Evolutionary conservation across 2,113 vertebrate species (phyloP).

Genomic region (Megaptera novaeangliae): DNA sequence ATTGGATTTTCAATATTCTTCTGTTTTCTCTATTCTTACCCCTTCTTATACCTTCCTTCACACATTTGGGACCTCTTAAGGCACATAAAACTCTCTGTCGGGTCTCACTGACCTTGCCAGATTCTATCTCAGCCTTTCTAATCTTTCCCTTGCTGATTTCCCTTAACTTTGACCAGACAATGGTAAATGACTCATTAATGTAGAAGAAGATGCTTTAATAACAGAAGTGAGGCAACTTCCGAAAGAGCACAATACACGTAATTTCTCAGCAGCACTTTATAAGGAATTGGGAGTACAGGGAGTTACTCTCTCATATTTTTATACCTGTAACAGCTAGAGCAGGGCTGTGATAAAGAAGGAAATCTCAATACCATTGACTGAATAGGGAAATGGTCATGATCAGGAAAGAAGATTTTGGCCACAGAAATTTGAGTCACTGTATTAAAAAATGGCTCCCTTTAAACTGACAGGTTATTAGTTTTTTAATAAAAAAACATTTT

Average conservation of each 20-base stretch:
- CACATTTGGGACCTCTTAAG: background rate
- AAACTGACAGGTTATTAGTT: background rate
- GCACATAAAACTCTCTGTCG: background rate
- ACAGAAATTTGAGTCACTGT: background rate
- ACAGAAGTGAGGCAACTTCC: background rate
- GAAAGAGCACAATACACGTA: background rate
- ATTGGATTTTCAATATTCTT: background rate
- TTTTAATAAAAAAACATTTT: background rate
- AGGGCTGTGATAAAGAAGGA: background rate
- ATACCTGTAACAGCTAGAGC: background rate
- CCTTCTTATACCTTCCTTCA: background rate
- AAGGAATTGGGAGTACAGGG: background rate
- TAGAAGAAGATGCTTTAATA: background rate
- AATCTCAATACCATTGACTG: background rate
- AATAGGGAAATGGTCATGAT: background rate
- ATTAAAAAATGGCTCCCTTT: background rate
- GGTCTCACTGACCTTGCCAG: background rate
- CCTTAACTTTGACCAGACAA: background rate
- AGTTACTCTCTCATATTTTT: background rate
- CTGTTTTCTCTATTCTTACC: background rate
- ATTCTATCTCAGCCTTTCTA: background rate
- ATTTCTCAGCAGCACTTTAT: background rate
- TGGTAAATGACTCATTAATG: background rate
- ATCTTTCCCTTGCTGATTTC: background rate
- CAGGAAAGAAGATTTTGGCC: background rate